Conservation (phyloP, 1,140 invertebrate species). For the Amphibalanus amphitrite region DNA sequence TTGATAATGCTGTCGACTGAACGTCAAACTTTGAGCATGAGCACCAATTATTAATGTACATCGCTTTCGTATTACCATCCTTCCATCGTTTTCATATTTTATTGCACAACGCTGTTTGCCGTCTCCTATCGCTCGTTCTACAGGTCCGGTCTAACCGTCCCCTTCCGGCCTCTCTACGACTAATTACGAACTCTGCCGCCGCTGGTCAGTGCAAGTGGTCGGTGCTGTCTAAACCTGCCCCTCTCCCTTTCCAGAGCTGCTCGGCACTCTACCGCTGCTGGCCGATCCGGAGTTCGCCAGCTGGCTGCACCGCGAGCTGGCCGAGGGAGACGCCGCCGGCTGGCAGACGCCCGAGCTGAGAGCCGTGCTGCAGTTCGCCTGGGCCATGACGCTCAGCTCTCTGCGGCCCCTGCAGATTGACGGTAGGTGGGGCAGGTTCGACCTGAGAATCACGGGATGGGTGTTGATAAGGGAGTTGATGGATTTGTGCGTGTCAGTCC, state of each 20-base stretch:
- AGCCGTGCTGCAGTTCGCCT: conserved; percentile 54
- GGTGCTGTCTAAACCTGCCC: conserved; percentile 12
- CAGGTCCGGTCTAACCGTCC: conserved; percentile 36
- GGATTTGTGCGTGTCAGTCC: too few relatives aligned
- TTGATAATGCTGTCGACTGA: too few relatives aligned
- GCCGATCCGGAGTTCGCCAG: conserved; percentile 34
- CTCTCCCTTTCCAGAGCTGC: neutral
- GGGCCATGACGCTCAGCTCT: conserved; percentile 60
- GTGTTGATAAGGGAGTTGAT: too few relatives aligned
- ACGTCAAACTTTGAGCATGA: too few relatives aligned
- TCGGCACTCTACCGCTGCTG: neutral
- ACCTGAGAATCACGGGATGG: too few relatives aligned
- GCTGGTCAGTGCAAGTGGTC: too few relatives aligned
- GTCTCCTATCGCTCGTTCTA: conserved; percentile 9
- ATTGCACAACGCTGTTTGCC: too few relatives aligned
- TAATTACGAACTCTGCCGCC: conserved; percentile 48
- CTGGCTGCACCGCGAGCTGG: conserved; percentile 19
- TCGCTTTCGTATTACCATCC: too few relatives aligned
- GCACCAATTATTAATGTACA: too few relatives aligned
- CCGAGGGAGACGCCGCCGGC: neutral
- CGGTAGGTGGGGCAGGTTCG: too few relatives aligned
- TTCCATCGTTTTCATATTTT: too few relatives aligned
- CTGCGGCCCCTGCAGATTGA: conserved; percentile 23
- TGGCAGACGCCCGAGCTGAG: conserved; percentile 41
- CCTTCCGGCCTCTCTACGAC: conserved; percentile 38